phyloP scores from a whole-genome alignment of 2,797 vertebrate genomes.

The Cryptoblepharus egeriae region DNA sequence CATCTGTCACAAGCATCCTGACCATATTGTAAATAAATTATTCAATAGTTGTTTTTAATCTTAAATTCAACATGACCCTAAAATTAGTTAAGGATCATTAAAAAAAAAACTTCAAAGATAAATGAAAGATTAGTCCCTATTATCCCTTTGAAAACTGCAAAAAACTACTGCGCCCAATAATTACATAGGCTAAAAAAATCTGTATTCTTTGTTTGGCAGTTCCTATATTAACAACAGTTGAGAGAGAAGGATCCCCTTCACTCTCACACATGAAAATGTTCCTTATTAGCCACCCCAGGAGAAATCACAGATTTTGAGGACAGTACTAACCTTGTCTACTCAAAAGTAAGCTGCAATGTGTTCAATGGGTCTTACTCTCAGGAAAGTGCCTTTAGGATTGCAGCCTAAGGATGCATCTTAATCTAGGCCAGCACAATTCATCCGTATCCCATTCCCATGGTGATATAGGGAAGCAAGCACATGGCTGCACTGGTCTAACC shows the following conservation, averaged over 20 bases:
- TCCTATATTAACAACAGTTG: background rate
- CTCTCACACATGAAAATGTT: background rate
- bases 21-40: background rate
- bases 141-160: background rate
- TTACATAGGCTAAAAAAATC: background rate
- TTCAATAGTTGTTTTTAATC: background rate
- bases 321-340: too few species aligned
- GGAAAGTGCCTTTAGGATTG: too few species aligned
- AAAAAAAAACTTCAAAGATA: background rate
- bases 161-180: background rate
- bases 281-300: background rate
- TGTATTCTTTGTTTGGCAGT: background rate
- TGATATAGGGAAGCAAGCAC: too few species aligned
- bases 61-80: too few species aligned
- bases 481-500: too few species aligned
- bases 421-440: too few species aligned
- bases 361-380: too few species aligned
- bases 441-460: too few species aligned
- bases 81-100: background rate
- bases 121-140: background rate
- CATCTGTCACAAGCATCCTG: background rate
- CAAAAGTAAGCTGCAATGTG: too few species aligned
- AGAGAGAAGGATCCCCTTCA: too few species aligned
- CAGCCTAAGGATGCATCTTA: too few species aligned
- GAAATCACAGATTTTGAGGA: background rate